Evolutionary conservation across 2,113 vertebrate genomes (phyloP).

Genomic region (Thomomys bottae): DNA sequence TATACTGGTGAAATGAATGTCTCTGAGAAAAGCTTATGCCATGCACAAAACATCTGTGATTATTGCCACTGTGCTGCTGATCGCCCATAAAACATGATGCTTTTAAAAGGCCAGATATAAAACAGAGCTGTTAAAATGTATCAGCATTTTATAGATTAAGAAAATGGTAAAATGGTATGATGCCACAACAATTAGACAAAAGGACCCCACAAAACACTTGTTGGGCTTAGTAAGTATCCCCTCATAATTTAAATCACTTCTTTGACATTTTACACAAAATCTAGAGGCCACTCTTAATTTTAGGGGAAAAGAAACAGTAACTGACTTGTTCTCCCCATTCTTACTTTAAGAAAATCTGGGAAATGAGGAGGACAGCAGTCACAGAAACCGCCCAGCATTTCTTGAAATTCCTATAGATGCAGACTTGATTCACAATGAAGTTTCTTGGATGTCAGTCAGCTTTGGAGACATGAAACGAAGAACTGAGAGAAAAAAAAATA

Average conservation of each 20-base stretch:
- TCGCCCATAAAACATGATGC: slow-evolving; percentile 45
- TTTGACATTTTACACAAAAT: slow-evolving; percentile 66
- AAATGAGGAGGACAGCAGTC: background rate
- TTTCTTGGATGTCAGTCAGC: background rate
- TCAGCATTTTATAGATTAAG: slow-evolving; percentile 50
- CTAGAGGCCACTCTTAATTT: background rate
- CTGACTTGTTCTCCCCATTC: background rate
- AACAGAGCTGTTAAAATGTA: slow-evolving; percentile 57
- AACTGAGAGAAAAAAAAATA: background rate
- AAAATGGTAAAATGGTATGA: slow-evolving; percentile 43
- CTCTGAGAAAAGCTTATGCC: background rate
- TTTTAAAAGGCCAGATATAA: slow-evolving; percentile 69
- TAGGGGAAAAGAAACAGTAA: background rate
- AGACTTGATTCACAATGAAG: background rate
- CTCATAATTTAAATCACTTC: slow-evolving; percentile 22
- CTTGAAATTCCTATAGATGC: background rate
- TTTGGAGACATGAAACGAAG: background rate
- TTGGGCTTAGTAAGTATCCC: slow-evolving; percentile 26
- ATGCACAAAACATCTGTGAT: slow-evolving; percentile 37
- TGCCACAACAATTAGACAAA: slow-evolving; percentile 60
- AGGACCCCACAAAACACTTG: slow-evolving; percentile 36
- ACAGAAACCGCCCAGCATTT: background rate
- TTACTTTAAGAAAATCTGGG: background rate
- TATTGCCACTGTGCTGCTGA: background rate
- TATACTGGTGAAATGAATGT: background rate